These are phyloP conservation scores for Microtus montanus DNA, from an alignment of 2,113 vertebrate species.

Conservation along the genomic window DNA sequence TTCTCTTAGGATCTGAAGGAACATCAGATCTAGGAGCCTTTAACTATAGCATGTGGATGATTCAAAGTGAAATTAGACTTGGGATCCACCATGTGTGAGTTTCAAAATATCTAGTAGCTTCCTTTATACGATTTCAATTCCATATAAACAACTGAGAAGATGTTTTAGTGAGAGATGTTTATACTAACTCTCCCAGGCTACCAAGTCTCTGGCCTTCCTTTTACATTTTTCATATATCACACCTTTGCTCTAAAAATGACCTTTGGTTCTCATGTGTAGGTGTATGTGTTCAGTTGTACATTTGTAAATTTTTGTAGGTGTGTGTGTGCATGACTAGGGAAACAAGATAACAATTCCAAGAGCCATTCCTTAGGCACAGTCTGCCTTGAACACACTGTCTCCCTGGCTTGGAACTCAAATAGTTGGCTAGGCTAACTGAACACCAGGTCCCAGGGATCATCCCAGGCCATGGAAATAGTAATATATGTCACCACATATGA, in stretches of 20 bases:
- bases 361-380: not conserved
- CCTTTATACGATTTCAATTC: not conserved
- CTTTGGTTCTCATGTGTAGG: not conserved
- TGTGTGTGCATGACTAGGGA: not conserved
- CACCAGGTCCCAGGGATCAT: not conserved
- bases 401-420: not conserved
- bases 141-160: not conserved
- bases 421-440: not conserved
- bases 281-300: not conserved
- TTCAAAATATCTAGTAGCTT: not conserved
- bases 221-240: not conserved
- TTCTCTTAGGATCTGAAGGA: conserved; percentile 55
- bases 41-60: not conserved
- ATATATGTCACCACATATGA: not conserved
- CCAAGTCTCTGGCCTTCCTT: not conserved
- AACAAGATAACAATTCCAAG: not conserved
- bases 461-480: too few relatives aligned
- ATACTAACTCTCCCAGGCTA: not conserved
- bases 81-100: not conserved
- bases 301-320: not conserved
- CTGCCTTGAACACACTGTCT: not conserved
- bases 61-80: conserved; percentile 50
- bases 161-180: not conserved
- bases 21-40: conserved; percentile 30
- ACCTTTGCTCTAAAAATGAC: not conserved